Percentiles rank a stretch among this genome's conserved stretches.
Conservation (phyloP, 2,113 vertebrate genomes). For the Rhizomys pruinosus region DNA sequence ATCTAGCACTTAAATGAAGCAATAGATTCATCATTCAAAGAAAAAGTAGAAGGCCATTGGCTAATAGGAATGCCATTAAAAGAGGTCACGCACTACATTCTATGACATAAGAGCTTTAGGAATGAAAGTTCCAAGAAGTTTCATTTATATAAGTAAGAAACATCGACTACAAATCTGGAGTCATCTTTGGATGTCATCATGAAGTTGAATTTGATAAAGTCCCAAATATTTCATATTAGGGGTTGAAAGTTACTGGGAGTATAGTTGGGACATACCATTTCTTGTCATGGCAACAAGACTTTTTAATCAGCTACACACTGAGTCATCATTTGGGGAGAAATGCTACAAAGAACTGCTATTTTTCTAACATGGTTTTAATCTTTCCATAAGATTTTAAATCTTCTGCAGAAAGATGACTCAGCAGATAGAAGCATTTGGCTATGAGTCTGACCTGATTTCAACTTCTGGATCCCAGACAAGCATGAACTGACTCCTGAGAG, state of each 20-base stretch:
- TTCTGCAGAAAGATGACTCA: too few species aligned
- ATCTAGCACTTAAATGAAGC: not conserved
- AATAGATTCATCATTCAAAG: not conserved
- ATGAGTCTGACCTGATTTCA: not conserved
- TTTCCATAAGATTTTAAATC: not conserved
- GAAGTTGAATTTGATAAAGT: not conserved
- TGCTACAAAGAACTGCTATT: not conserved
- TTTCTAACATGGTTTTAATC: not conserved
- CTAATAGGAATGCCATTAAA: not conserved
- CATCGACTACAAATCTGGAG: not conserved
- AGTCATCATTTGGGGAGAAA: not conserved
- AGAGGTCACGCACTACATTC: not conserved
- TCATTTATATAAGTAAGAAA: not conserved
- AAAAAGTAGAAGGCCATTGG: not conserved
- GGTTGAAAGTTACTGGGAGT: not conserved
- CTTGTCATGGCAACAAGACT: not conserved
- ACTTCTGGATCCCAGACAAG: not conserved
- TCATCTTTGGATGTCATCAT: not conserved
- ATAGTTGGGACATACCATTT: not conserved
- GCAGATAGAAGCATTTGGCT: not conserved
- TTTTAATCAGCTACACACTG: not conserved
- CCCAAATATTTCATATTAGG: not conserved
- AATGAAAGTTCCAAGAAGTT: not conserved
- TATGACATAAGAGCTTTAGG: not conserved
- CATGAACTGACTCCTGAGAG: not conserved